Evolutionary conservation across 2,888 invertebrate species (phyloP).

Genomic region (Lasioglossum villosulum): DNA sequence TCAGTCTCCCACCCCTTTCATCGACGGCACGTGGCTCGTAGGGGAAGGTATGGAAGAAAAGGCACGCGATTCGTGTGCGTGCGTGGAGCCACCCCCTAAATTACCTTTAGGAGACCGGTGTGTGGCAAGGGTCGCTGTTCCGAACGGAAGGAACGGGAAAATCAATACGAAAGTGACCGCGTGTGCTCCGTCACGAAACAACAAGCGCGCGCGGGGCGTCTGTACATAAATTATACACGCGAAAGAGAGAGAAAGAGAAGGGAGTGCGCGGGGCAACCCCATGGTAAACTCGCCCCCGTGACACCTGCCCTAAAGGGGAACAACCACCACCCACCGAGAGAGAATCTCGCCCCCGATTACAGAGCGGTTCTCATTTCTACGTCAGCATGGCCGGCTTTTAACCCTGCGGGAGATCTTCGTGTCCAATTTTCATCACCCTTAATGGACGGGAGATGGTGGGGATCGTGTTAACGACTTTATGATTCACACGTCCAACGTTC

Average conservation of each 20-base stretch:
- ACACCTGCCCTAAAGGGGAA: slow-evolving; percentile 3
- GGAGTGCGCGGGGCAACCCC: background rate
- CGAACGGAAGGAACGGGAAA: slow-evolving; percentile 31
- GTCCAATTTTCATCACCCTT: background rate
- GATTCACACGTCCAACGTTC: background rate
- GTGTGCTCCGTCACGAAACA: slow-evolving; percentile 40
- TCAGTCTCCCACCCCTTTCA: background rate
- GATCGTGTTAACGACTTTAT: background rate
- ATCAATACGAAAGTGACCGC: slow-evolving; percentile 69
- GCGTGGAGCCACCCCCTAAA: slow-evolving; percentile 9
- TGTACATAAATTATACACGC: slow-evolving; percentile 42
- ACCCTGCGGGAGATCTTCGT: background rate
- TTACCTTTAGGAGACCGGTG: slow-evolving; percentile 6
- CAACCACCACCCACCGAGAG: background rate
- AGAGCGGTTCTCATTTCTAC: background rate
- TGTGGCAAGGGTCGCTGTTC: slow-evolving; percentile 5
- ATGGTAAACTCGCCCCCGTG: slow-evolving; percentile 10
- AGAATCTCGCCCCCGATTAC: background rate
- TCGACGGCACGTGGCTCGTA: background rate
- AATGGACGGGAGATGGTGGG: background rate
- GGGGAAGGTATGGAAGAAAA: background rate
- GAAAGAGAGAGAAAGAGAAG: background rate
- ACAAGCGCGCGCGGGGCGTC: background rate
- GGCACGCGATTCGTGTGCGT: background rate
- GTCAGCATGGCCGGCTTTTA: background rate